Base-by-base conservation (phyloP, 2,113 vertebrate species). In the Ptilorrhoa leucosticta region DNA sequence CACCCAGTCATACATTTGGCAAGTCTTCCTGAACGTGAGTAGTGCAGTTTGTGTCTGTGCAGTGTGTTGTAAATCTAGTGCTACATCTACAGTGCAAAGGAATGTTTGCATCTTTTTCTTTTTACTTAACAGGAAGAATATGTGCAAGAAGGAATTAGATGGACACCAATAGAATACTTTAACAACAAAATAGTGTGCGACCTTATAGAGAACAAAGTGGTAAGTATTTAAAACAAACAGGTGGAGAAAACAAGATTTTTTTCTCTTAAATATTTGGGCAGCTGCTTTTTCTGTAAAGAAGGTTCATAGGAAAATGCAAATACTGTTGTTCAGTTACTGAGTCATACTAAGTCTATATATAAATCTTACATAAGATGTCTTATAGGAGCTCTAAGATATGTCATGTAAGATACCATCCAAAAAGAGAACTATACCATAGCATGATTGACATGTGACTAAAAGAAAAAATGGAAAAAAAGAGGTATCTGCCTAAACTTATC, bases 121-220 rank as follows among this genome's bases (percentile, higher is more conserved):
- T 96, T 56, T 93, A 9, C 76, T 71, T 87, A 89, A 51, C 71
- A 99, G 99, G 99, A 99, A 94, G 99, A 99, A 90, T 99, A 99
- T 3, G 98, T 99, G 64, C 99, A 99, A 91, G 99, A 99, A 95
- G 99, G 99, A 85, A 99, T 99, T 78, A 98, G 98, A 64, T 99
- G 99, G 99, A 99, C 98, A 9, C 98, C 98, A 28, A 99, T 99
- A 45, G 99, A 99, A 5, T 99, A 99, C 93, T 99, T 99, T 64
- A 99, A 99, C 97, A 99, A 99, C 96, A 99, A 99, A 97, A 98
- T 99, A 15, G 99, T 99, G 50, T 99, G 99, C 68, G 99, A 99
- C 92, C 99, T 99, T 92, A 99, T 99, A 83, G 99, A 99, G 94
- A 99, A 98, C 98, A 99, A 99, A 99, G 98, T 99, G 72, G 98